phyloP scores from a whole-genome alignment of 2,888 invertebrate genomes.

The Drosophila maculinotata region DNA sequence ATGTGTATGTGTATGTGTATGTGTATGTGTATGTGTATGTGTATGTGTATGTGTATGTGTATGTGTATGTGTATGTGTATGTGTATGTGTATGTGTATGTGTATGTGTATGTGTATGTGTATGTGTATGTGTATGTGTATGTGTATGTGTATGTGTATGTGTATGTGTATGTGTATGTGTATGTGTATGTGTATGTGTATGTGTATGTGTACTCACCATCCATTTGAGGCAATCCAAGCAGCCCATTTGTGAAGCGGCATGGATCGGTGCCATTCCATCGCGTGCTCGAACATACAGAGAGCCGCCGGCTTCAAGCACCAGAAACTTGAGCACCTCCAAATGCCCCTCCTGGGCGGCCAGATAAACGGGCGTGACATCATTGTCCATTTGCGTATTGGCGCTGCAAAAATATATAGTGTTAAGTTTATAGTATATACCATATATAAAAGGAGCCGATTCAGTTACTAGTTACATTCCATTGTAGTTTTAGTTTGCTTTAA shows the following conservation, averaged over 20 bases:
- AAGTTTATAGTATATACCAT: not conserved
- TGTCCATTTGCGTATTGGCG: slow-evolving; percentile 96
- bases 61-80: not conserved
- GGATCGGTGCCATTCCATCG: slow-evolving; percentile 96
- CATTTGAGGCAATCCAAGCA: slow-evolving; percentile 94
- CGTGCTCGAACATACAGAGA: slow-evolving; percentile 92
- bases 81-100: slow-evolving; percentile 22
- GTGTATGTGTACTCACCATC: slow-evolving; percentile 88
- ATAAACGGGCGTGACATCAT: slow-evolving; percentile 95
- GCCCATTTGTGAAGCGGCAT: slow-evolving; percentile 96
- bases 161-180: not conserved
- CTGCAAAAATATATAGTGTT: slow-evolving; percentile 86
- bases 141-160: slow-evolving; percentile 4
- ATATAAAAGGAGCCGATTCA: slow-evolving; percentile 32
- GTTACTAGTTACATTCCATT: slow-evolving; percentile 37
- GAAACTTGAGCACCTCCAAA: slow-evolving; percentile 93
- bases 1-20: not conserved
- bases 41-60: slow-evolving; percentile 6
- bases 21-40: slow-evolving; percentile 20
- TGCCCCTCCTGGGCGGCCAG: slow-evolving; percentile 95
- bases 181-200: not conserved
- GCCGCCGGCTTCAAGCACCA: slow-evolving; percentile 93
- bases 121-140: slow-evolving; percentile 14
- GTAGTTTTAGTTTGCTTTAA: slow-evolving; percentile 6
- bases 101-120: slow-evolving; percentile 3